Conservation (phyloP, 2,113 vertebrate species). For the Lates calcarifer region DNA sequence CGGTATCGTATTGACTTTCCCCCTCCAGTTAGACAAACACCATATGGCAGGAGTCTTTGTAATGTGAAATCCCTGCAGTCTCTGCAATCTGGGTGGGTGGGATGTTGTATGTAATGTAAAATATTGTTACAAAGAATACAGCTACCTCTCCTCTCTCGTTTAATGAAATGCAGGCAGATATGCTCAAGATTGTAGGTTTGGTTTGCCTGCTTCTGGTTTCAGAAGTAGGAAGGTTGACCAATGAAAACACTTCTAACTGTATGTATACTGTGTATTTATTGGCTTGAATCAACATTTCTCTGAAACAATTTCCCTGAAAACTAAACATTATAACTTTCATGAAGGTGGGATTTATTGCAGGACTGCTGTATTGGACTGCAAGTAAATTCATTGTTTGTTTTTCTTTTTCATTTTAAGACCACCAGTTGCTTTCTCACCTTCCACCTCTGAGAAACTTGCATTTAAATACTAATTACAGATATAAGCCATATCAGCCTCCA, state of each 20-base stretch:
- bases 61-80: constrained; percentile 54
- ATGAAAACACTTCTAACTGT: no score
- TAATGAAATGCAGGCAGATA: background rate
- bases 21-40: constrained; percentile 55
- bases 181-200: background rate
- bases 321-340: background rate
- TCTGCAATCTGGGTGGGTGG: constrained; percentile 38
- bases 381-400: background rate
- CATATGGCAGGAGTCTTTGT: constrained; percentile 64
- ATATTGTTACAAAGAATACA: constrained; percentile 9
- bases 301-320: background rate
- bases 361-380: no score
- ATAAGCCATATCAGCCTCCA: background rate
- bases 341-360: background rate
- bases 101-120: constrained; percentile 33
- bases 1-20: constrained; percentile 35
- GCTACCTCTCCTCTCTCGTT: background rate
- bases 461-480: background rate
- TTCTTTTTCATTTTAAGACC: background rate
- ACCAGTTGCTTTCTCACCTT: background rate
- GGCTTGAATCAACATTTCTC: background rate
- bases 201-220: no score
- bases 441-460: no score
- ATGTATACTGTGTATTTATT: no score
- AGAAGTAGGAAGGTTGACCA: no score